phyloP scores from a whole-genome alignment of 1,140 invertebrate species.

The Cydia fagiglandana region DNA sequence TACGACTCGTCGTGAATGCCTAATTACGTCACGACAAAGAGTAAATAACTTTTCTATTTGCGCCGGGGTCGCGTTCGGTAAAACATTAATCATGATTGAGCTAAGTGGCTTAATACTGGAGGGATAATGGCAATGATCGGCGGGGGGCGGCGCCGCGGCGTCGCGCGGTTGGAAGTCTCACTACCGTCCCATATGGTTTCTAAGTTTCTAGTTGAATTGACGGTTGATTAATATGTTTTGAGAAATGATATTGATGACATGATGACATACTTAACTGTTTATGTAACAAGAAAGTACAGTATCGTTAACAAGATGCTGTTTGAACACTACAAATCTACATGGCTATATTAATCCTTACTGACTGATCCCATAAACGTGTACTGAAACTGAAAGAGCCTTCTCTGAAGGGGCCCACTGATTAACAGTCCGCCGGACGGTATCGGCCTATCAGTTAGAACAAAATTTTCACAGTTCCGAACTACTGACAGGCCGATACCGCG shows the following conservation, averaged over 20 bases:
- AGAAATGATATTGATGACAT: background rate
- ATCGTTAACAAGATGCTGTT: background rate
- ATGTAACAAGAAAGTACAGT: no score
- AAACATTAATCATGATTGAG: constrained; percentile 79
- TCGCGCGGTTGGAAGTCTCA: constrained; percentile 49
- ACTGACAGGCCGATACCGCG: no score
- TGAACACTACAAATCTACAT: background rate
- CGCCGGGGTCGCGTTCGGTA: constrained; percentile 67
- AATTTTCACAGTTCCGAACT: no score
- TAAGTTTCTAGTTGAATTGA: constrained; percentile 12
- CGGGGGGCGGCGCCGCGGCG: constrained; percentile 69
- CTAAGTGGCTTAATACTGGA: constrained; percentile 78
- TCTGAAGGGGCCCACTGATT: no score
- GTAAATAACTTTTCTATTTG: constrained; percentile 78
- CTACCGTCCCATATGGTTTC: constrained; percentile 48
- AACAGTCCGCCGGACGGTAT: no score
- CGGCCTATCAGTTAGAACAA: no score
- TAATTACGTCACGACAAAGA: constrained; percentile 68
- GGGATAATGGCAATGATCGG: constrained; percentile 75
- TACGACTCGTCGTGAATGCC: constrained; percentile 71
- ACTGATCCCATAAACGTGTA: background rate
- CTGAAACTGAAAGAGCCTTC: background rate
- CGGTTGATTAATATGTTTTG: background rate
- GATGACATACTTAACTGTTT: background rate
- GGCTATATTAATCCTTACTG: background rate